These are phyloP conservation scores for Bubo bubo DNA, from an alignment of 2,113 vertebrate species.

Conservation along the genomic window DNA sequence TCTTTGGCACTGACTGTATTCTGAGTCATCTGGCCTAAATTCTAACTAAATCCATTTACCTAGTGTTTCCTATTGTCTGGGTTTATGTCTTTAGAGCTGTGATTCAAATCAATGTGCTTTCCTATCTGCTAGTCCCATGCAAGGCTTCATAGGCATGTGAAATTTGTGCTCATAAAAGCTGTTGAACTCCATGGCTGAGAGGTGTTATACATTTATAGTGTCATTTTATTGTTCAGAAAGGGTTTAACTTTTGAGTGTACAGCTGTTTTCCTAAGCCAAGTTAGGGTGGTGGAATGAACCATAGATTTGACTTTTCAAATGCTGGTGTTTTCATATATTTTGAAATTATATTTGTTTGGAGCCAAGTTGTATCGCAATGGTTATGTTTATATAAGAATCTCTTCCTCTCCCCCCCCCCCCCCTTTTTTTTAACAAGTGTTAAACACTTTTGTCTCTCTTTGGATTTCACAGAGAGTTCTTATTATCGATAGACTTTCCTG, in stretches of 20 bases:
- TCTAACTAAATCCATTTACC: conserved; percentile 33
- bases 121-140: not conserved
- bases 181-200: not conserved
- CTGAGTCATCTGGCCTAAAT: conserved; percentile 49
- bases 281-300: not conserved
- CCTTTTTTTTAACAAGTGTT: not conserved
- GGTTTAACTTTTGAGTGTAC: not conserved
- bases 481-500: not conserved
- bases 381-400: not conserved
- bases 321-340: not conserved
- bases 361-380: not conserved
- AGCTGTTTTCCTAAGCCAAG: not conserved
- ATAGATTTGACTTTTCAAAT: not conserved
- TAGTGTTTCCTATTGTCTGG: conserved; percentile 43
- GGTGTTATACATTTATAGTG: not conserved
- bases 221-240: not conserved
- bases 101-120: conserved; percentile 17
- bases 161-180: not conserved
- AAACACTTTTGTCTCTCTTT: not conserved
- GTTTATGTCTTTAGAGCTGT: conserved; percentile 46
- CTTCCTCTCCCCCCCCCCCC: too few species aligned
- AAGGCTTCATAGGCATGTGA: not conserved
- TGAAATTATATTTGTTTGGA: not conserved
- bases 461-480: not conserved
- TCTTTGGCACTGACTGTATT: conserved; percentile 19